These are phyloP conservation scores for Aradus depressus DNA, from an alignment of 2,888 invertebrate species.

Conservation along the genomic window DNA sequence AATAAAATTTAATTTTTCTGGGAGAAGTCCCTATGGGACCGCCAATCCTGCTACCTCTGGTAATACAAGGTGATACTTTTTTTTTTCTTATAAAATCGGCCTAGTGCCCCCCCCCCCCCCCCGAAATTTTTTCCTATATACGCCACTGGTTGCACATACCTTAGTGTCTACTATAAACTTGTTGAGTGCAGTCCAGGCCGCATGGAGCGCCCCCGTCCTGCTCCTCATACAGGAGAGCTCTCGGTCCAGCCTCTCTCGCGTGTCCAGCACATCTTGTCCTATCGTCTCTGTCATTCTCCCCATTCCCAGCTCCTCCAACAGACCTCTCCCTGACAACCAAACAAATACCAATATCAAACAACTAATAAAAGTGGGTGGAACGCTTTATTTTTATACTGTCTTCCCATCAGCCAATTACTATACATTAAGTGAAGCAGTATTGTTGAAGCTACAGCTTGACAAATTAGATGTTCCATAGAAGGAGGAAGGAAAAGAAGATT, in stretches of 20 bases:
- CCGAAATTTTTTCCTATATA: too few species aligned
- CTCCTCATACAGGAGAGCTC: conserved; percentile 46
- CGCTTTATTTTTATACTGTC: not conserved
- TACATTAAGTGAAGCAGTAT: too few species aligned
- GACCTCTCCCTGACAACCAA: conserved; percentile 36
- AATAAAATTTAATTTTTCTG: too few species aligned
- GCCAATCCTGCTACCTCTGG: too few species aligned
- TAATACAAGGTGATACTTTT: too few species aligned
- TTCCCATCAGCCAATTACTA: not conserved
- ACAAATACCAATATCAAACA: too few species aligned
- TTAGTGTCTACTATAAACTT: conserved; percentile 48
- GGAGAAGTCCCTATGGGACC: too few species aligned
- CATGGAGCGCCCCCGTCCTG: conserved; percentile 46
- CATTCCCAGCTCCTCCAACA: conserved; percentile 33
- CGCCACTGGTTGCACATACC: too few species aligned
- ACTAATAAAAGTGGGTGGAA: not conserved
- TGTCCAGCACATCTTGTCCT: conserved; percentile 51
- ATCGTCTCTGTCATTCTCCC: conserved; percentile 35
- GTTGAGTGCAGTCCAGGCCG: conserved; percentile 49
- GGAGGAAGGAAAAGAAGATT: not conserved
- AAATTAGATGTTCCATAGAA: too few species aligned
- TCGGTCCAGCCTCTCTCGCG: conserved; percentile 46
- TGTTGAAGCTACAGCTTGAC: too few species aligned
- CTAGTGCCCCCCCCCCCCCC: too few species aligned
- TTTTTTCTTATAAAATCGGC: too few species aligned